Evolutionary conservation across 1,140 invertebrate genomes (phyloP).

Genomic region (Diplogasteroides magnus): DNA sequence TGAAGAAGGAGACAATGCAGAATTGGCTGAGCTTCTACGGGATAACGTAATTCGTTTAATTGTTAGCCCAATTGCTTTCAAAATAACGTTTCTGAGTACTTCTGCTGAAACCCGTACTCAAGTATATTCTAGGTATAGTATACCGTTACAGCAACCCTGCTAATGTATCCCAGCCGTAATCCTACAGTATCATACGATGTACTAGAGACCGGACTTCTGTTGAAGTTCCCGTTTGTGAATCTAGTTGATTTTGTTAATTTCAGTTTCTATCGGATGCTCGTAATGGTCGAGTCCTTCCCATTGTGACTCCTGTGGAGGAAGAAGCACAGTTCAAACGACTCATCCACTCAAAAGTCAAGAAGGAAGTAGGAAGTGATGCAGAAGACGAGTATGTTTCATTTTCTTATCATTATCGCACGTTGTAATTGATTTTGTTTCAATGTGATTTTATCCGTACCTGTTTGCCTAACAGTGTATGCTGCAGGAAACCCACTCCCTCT

Average conservation of each 20-base stretch:
- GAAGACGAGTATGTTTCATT: not conserved
- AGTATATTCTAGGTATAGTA: too few relatives aligned
- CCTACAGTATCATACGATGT: too few relatives aligned
- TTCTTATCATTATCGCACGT: not conserved
- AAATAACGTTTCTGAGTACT: too few relatives aligned
- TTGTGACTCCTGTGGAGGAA: not conserved
- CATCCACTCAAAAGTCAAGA: not conserved
- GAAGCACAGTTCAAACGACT: not conserved
- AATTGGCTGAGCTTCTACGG: not conserved
- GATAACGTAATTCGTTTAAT: not conserved
- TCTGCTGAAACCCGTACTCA: too few relatives aligned
- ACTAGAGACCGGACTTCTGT: too few relatives aligned
- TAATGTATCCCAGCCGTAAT: too few relatives aligned
- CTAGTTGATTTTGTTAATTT: too few relatives aligned
- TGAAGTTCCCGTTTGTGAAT: too few relatives aligned
- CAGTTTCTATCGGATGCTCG: not conserved
- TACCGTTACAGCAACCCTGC: too few relatives aligned
- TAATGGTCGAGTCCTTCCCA: not conserved
- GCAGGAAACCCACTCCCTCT: not conserved
- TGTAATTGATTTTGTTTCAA: not conserved
- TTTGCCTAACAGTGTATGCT: too few relatives aligned
- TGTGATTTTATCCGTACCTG: too few relatives aligned
- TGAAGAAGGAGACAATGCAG: not conserved
- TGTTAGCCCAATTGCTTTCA: too few relatives aligned
- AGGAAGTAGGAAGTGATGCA: not conserved